Evolutionary conservation across 2,888 invertebrate species (phyloP), one percentile per base, ranked within the genome.

Genomic region (Rhopalosiphum nymphaeae): DNA sequence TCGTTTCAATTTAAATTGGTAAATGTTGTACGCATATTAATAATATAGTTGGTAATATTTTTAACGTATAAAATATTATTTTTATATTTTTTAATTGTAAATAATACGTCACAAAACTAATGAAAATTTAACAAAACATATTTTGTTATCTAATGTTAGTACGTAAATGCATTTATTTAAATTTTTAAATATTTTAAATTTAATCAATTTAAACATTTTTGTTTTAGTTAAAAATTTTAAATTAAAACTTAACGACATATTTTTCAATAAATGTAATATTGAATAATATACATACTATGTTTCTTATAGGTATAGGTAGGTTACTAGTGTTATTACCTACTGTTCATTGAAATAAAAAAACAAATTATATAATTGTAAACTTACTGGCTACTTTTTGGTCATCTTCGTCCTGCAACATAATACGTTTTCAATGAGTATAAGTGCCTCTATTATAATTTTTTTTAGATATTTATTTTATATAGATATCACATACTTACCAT

Each of bases 371-470:
- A 21, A 78, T 36, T 25, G n/a, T 42, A 42, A 84, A 95, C 95
- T 95, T 95, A 95, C 95, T 95, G 93, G 95, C 95, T 95, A 95
- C 95, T 95, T 95, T 95, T 95, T 95, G 95, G 86, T 95, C 95
- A 94, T 95, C 95, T 95, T 95, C 95, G 85, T 95, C 95, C 95
- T 95, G 95, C 25, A 95, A 93, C 57, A 94, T 92, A 94, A 88
- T 61, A 67, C 1, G 21, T 61, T 56, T 91, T 56, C 44, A 56
- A 85, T 90, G 21, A 44, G 44, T 46, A n/a, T 36, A 78, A 4
- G 16, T 13, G n/a, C 78, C 1, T 5, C 46, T 86, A 86, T 29
- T 46, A 29, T 29, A 46, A 87, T 87, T 49, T 44, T 16, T 87
- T 10, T 87, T 87, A 53, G 3, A n/a, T 87, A n/a, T 53, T 53